Percentiles rank a stretch among this genome's conserved stretches.
Evolutionary conservation across 2,797 vertebrate genomes (phyloP).

Genomic region (Enteromius mattozi): DNA sequence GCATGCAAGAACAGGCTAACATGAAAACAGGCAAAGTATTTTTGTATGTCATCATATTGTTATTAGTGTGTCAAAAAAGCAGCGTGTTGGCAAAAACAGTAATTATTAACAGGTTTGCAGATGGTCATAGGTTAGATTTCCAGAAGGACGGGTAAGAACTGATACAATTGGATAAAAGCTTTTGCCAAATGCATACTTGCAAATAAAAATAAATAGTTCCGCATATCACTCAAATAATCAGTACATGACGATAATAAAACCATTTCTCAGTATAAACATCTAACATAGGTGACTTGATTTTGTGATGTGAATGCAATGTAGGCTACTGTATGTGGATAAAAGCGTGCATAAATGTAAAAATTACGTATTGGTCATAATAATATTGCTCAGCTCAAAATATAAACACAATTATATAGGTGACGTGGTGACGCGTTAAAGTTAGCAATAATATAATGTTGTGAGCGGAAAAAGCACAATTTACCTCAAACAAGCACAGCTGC

Average conservation of each 20-base stretch:
- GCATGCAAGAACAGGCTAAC: not conserved
- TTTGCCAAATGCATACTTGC: not conserved
- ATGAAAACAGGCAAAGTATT: not conserved
- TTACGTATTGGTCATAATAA: no score
- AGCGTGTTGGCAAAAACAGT: no score
- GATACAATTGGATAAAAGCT: not conserved
- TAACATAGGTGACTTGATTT: no score
- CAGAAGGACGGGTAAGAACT: no score
- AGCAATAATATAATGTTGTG: not conserved
- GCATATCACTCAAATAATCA: not conserved
- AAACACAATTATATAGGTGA: no score
- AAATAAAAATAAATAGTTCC: no score
- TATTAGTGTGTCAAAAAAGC: not conserved
- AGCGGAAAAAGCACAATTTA: not conserved
- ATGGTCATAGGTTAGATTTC: no score
- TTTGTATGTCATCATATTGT: not conserved
- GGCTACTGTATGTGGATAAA: not conserved
- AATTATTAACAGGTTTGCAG: not conserved
- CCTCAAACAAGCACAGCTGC: not conserved
- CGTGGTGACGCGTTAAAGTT: not conserved
- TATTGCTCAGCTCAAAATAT: not conserved
- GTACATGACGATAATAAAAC: not conserved
- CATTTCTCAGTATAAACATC: no score
- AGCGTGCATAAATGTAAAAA: not conserved
- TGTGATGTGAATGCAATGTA: no score